Base-by-base conservation (phyloP, 2,888 invertebrate genomes). In the Nemurella pictetii region DNA sequence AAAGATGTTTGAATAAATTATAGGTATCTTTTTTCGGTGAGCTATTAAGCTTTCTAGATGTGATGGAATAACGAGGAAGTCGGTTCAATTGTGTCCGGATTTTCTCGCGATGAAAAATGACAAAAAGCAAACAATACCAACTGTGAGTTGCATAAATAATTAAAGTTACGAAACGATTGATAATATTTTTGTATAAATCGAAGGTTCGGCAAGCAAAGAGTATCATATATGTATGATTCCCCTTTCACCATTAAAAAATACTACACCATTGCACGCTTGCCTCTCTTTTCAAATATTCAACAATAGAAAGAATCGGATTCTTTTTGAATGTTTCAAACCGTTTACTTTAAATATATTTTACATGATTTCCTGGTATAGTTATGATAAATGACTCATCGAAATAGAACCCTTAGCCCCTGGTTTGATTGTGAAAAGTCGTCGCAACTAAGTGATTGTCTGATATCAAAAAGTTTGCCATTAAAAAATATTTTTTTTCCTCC, bases 321-420 rank as follows among this genome's bases (percentile, higher is more conserved):
- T 82, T 82, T 27, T 72, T 72, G 27, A 55, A 55, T 72, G 72
- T 55, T 72, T 82, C 72, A 72, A 55, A 80, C 28, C 80, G 35
- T 80, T 80, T 80, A 80, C 32, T 80, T 80, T 80, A 80, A 80
- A 80, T 35, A 82, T 82, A 82, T 82, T 82, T 82, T 82, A 82
- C 82, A 82, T 82, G 72, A 72, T 55, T 28, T 72, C 72, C 28
- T 28, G 72, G 55, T 82, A 78, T 30, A 78, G 28, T 82, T 82
- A 82, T 82, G 82, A 82, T 82, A 55, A 82, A 82, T 82, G 82
- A 82, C 55, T 26, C 72, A 28, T 82, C 72, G 55, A 29, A 82
- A 81, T 9, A 75, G 75, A 55, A 36, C 25, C 55, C 82, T 82
- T 29, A 12, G 55, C 73, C 82, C 82, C 82, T 55, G 55, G 55